Percentiles rank a stretch among this genome's conserved stretches.
Evolutionary conservation across 2,797 vertebrate species (phyloP).

Genomic region (Astyanax mexicanus): DNA sequence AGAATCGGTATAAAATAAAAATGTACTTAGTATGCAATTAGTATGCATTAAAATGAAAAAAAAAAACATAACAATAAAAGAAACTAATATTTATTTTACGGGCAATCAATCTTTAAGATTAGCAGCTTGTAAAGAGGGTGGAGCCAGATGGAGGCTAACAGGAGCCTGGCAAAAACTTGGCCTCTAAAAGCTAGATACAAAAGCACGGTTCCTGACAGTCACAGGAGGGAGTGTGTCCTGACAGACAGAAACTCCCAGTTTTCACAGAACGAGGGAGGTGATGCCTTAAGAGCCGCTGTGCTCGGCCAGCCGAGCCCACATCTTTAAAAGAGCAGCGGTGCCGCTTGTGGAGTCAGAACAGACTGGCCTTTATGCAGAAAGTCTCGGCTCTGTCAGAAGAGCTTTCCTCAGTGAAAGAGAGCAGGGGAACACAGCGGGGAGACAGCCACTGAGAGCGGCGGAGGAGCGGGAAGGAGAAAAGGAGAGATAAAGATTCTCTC

Average conservation of each 20-base stretch:
- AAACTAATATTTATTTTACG: too few relatives aligned
- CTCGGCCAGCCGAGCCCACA: neutral
- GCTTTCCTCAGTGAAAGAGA: neutral
- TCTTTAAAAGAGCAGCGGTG: neutral
- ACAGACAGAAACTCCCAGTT: neutral
- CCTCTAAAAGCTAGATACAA: too few relatives aligned
- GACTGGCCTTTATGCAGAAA: neutral
- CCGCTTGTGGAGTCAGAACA: neutral
- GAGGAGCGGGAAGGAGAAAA: conserved; percentile 12
- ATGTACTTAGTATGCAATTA: too few relatives aligned
- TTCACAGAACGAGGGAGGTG: neutral
- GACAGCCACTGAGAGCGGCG: neutral
- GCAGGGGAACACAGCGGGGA: neutral
- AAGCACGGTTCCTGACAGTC: too few relatives aligned
- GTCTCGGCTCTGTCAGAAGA: neutral
- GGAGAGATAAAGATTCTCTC: conserved; percentile 34
- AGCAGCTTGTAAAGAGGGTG: too few relatives aligned
- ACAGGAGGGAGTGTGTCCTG: too few relatives aligned
- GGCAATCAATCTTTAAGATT: too few relatives aligned
- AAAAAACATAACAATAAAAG: too few relatives aligned
- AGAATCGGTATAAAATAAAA: too few relatives aligned
- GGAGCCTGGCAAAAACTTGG: too few relatives aligned
- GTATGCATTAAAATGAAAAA: too few relatives aligned
- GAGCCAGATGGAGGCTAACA: too few relatives aligned
- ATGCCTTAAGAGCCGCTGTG: neutral